phyloP scores from a whole-genome alignment of 2,797 vertebrate species.

The Diglossa cyanea region DNA sequence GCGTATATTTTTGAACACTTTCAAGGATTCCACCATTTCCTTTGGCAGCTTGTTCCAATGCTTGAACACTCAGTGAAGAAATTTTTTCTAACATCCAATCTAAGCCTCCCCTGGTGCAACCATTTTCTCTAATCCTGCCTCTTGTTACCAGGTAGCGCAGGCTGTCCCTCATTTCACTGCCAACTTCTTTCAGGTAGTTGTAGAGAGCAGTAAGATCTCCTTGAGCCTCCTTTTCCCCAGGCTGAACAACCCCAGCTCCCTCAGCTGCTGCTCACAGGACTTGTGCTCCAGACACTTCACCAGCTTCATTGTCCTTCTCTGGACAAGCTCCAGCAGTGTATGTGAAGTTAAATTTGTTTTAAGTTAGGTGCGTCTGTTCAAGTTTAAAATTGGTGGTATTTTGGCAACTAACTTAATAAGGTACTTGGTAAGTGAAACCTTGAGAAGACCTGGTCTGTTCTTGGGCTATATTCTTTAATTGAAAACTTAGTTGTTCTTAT shows the following conservation, averaged over 20 bases:
- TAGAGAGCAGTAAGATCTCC: background rate
- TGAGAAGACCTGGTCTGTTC: background rate
- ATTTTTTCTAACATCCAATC: background rate
- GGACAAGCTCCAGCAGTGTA: background rate
- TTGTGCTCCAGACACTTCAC: background rate
- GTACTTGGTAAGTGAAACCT: background rate
- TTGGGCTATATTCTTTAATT: background rate
- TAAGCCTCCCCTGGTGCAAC: background rate
- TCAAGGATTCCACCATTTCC: background rate
- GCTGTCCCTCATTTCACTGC: background rate
- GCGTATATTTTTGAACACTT: background rate
- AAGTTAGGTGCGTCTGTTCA: background rate
- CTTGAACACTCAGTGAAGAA: background rate
- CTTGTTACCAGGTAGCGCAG: background rate
- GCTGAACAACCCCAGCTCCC: background rate
- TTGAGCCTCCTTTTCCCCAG: background rate
- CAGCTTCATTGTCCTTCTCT: background rate
- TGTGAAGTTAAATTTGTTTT: background rate
- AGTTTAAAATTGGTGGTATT: background rate
- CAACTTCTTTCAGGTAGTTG: background rate
- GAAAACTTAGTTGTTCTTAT: background rate
- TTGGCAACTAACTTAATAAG: background rate
- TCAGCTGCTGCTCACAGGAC: background rate
- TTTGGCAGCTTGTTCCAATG: background rate
- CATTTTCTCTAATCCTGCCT: background rate